Base-by-base conservation (phyloP, 2,113 vertebrate species). In the Apodemus speciosus region DNA sequence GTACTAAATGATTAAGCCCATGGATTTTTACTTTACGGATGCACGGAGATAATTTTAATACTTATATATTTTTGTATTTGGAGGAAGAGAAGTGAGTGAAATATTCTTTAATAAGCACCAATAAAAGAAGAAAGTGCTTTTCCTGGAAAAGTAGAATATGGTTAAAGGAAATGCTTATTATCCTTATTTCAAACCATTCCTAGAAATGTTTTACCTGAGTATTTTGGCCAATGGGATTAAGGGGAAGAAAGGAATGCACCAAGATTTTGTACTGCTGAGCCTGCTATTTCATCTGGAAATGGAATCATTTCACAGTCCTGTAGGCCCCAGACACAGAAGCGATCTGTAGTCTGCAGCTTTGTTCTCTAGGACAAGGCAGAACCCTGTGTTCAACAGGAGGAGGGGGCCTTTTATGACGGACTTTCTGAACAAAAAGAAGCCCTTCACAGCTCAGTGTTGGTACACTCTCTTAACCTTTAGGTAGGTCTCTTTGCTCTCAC, bases 191-290 rank as follows among this genome's bases (percentile, higher is more conserved):
- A 79, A 69, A 88, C 83, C 91, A 68, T 95, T 96, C 85, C 94
- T 95, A 94, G 92, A 95, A 95, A 96, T 95, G 69, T 83, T 95
- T 96, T 77, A 95, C 76, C 83, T 90, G 68, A 83, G 38, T 93
- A 80, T 89, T 95, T 95, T 94, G 66, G 80, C 43, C 58, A 95
- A 32, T 88, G 16, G 72, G 68, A 93, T 94, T 95, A 95, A 83
- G 73, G 30, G 56, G 16, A 80, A 93, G 30, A 94, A 88, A 94
- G 62, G 46, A 95, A 88, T 88, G 73, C 79, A 90, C n/a, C 25
- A 79, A 94, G 91, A 92, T 79, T 95, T 92, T 96, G 92, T 94
- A 88, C 62, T 86, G 92, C 81, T 64, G 94, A 96, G 38, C 77
- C 76, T 40, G 85, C 85, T 84, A 92, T 95, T 96, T 94, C 2